Evolutionary conservation across 2,797 vertebrate genomes (phyloP), one percentile per base, ranked within the genome.

Genomic region (Saxicola maurus): DNA sequence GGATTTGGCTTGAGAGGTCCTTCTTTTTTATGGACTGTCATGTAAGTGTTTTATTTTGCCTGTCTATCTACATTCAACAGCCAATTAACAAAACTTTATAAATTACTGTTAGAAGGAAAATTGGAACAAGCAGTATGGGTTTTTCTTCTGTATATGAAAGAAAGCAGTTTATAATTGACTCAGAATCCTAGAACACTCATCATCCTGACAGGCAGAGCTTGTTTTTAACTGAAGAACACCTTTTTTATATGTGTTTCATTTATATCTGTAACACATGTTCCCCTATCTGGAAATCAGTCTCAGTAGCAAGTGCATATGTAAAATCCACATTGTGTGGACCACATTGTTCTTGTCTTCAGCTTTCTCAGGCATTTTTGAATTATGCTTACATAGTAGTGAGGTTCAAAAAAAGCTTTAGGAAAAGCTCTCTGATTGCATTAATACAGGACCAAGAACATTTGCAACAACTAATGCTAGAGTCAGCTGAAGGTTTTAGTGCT

Each of bases 191-290:
- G 77, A 87, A 86, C 92, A 86, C 86, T 80, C 84, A 91, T 87
- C 82, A 92, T 86, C 59, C 84, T 93, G 93, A 90, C 86, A 94
- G 85, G 83, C 71, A 93, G 85, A 91, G 85, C 85, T 92, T 92
- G 87, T 82, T 94, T 93, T 91, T 92, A 91, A 90, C 92, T 59
- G 73, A 84, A 91, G 92, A 94, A 92, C 72, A 90, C 80, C 65
- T 79, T 84, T 77, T 81, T 86, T 74, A 30, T 92, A 69, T 74
- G 82, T 88, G 87, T 86, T 93, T 88, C 89, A 90, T 88, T 92
- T 94, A 65, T 87, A 94, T 80, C 91, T 82, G 61, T 82, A 94
- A 87, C 91, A 92, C 89, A 84, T 79, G 80, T 82, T 89, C 77
- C 81, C 17, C 81, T 94, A 91, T 87, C 80, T 68, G 85, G 91